Percentiles rank a stretch among this genome's conserved stretches.
phyloP scores from a whole-genome alignment of 2,797 vertebrate genomes.

The Gallinago solitaria region DNA sequence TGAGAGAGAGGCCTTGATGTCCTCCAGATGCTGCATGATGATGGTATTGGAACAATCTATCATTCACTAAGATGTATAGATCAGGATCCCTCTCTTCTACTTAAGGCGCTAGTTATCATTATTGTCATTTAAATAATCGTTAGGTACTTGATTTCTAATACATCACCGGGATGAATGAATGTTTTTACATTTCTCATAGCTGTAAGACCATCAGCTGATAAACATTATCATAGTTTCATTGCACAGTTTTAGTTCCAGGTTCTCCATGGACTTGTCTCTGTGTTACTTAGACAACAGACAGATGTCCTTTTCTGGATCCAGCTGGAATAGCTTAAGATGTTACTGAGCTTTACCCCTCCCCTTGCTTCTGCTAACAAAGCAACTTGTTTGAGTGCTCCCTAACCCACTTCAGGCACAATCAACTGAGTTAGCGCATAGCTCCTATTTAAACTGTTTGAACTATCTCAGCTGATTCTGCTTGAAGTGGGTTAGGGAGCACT shows the following conservation, averaged over 20 bases:
- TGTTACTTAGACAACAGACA: background rate
- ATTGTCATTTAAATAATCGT: background rate
- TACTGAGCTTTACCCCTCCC: background rate
- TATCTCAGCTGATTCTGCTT: conserved; percentile 27
- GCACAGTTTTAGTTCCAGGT: background rate
- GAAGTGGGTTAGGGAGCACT: conserved; percentile 38
- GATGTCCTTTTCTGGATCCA: background rate
- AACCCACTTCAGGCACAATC: conserved; percentile 30
- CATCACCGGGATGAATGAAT: background rate
- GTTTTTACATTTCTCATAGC: background rate
- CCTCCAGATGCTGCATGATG: fast-evolving
- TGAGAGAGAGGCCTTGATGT: background rate
- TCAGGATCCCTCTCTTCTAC: background rate
- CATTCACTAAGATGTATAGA: background rate
- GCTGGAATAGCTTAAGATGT: background rate
- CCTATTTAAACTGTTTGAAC: conserved; percentile 10
- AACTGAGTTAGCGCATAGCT: background rate
- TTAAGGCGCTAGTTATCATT: background rate
- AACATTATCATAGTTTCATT: background rate
- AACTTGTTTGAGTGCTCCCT: background rate
- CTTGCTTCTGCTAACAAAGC: conserved; percentile 7
- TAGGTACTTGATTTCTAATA: background rate
- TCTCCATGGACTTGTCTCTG: background rate
- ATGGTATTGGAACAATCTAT: background rate
- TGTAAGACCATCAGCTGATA: background rate